phyloP scores from a whole-genome alignment of 2,113 vertebrate genomes.

The Anguilla japonica region DNA sequence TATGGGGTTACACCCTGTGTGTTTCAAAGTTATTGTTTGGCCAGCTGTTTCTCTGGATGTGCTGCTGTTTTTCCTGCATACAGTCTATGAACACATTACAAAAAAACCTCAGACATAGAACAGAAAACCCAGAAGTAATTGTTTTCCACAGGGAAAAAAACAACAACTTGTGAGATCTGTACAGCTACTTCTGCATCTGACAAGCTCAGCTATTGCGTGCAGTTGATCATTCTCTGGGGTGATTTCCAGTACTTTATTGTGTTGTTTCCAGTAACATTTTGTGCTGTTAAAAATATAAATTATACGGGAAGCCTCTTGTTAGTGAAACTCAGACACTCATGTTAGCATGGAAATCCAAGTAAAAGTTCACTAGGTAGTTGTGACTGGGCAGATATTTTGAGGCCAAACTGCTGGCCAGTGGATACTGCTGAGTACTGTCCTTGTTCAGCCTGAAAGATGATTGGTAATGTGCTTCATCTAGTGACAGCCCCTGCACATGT shows the following conservation, averaged over 20 bases:
- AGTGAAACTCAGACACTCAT: neutral
- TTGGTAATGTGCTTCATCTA: neutral
- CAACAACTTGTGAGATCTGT: neutral
- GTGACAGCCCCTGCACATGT: neutral
- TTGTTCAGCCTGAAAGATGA: neutral
- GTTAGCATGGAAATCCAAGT: neutral
- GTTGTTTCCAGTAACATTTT: neutral
- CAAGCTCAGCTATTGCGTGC: neutral
- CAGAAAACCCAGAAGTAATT: neutral
- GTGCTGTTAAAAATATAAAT: neutral
- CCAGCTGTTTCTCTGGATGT: conserved; percentile 20
- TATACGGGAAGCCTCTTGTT: neutral
- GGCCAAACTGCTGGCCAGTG: neutral
- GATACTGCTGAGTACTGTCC: neutral
- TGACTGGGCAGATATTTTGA: neutral
- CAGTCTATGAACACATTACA: neutral
- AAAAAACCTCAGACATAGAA: neutral
- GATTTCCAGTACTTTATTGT: neutral
- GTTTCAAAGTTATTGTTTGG: conserved; percentile 34
- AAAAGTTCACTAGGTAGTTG: neutral
- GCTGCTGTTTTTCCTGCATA: conserved; percentile 33
- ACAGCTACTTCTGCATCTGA: neutral
- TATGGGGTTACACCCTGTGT: neutral
- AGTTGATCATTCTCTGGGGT: neutral
- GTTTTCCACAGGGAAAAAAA: neutral